Evolutionary conservation across 2,888 invertebrate species (phyloP).

Genomic region (Microplitis deprimator): DNA sequence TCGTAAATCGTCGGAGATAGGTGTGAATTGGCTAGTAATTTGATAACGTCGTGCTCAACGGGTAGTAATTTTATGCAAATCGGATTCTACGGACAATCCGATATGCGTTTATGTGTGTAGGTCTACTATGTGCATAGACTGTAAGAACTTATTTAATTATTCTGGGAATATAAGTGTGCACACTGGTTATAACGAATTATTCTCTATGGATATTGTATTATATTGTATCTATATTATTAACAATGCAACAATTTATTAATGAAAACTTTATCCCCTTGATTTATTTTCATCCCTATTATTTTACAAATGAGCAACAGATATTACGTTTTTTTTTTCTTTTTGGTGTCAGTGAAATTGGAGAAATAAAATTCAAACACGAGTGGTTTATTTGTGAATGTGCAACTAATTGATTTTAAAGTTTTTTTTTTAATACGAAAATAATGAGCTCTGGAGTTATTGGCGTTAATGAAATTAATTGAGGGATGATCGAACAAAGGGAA

Average conservation of each 20-base stretch:
- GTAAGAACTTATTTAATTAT: conserved; percentile 45
- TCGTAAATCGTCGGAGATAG: conserved; percentile 43
- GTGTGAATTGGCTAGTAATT: conserved; percentile 52
- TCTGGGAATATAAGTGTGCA: background rate
- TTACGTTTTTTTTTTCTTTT: conserved; percentile 32
- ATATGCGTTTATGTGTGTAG: conserved; percentile 37
- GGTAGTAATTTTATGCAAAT: conserved; percentile 55
- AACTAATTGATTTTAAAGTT: too few relatives aligned
- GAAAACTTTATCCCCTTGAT: background rate
- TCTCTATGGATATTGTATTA: too few relatives aligned
- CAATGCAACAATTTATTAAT: background rate
- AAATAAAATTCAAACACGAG: too few relatives aligned
- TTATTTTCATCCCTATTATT: background rate
- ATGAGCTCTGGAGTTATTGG: too few relatives aligned
- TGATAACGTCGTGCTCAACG: conserved; percentile 42
- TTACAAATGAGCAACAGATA: too few relatives aligned
- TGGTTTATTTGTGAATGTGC: too few relatives aligned
- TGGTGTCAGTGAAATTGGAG: too few relatives aligned
- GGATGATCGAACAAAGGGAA: too few relatives aligned
- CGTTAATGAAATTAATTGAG: too few relatives aligned
- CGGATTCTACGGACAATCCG: conserved; percentile 47
- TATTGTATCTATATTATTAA: background rate
- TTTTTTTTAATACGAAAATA: too few relatives aligned
- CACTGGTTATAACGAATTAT: too few relatives aligned
- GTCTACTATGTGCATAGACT: conserved; percentile 11